Base-by-base conservation (phyloP, 2,888 invertebrate genomes). In the Mesoligia furuncula region DNA sequence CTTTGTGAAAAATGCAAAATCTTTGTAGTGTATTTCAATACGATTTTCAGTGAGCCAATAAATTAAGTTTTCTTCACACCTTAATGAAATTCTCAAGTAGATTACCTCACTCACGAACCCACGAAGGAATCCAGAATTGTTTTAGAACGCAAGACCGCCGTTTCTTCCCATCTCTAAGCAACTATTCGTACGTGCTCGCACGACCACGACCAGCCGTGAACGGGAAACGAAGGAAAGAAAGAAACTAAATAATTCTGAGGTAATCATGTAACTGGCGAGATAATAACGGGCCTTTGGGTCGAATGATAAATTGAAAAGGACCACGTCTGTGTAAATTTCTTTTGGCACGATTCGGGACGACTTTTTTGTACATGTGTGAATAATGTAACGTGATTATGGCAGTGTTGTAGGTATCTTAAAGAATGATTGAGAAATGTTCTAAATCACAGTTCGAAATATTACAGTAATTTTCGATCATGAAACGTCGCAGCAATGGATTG, bases 261-360 rank as follows among this genome's bases (percentile, higher is more conserved):
- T 88, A 89, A 89, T 89, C 86, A 89, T 75, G 88, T 86, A 81
- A 87, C 88, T 75, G 76, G 77, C 66, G 48, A 85, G 88, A 80
- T 86, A 87, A 88, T 86, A 89, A 78, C 77, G 86, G 81, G 73
- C 79, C 84, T 66, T 73, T 64, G 75, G 79, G 73, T 78, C 77
- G 70, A 78, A 87, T 82, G 87, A 87, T 88, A 88, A 87, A 87
- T 87, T 86, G 88, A 87, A 84, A 82, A 79, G 77, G 76, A 76
- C 81, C 73, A 76, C 84, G 76, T 74, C 61, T 83, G 80, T 86
- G 86, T 83, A 79, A 72, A 80, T 73, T 85, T 73, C 75, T 75
- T 73, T 76, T 61, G 36, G 75, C 61, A 75, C 57, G 73, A 45
- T 75, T 85, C 36, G 48, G 31, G 70, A 51, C 39, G 64, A 48